Conservation (phyloP, 2,113 vertebrate genomes). For the Ivindomyrus marchei region DNA sequence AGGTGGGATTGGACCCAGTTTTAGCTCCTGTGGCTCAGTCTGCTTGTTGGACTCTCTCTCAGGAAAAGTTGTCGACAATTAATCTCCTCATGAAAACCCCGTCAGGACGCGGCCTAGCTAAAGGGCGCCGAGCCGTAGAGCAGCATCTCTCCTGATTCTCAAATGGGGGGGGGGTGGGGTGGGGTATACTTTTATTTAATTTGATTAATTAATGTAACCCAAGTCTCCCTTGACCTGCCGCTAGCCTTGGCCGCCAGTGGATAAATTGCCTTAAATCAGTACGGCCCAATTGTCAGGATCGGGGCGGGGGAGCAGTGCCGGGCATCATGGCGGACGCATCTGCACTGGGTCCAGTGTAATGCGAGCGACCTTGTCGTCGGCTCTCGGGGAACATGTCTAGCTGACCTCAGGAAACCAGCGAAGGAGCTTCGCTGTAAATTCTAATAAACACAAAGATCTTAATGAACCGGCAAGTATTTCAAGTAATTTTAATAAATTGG, state of each 20-base stretch:
- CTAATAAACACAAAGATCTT: constrained; percentile 56
- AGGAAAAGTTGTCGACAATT: neutral
- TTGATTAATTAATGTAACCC: neutral
- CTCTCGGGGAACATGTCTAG: constrained; percentile 1
- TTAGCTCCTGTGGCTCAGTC: neutral
- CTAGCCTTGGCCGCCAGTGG: neutral
- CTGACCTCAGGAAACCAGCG: constrained; percentile 31
- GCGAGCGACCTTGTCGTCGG: neutral
- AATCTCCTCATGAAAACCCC: neutral
- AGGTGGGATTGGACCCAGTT: neutral
- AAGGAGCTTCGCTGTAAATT: constrained; percentile 37
- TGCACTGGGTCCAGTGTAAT: constrained; percentile 17
- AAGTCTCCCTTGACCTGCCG: neutral
- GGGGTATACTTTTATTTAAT: neutral
- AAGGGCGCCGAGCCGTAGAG: neutral
- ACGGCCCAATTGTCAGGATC: too few relatives aligned
- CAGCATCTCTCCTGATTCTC: neutral
- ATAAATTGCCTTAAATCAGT: neutral
- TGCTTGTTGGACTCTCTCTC: neutral
- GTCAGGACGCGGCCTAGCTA: neutral
- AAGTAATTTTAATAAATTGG: constrained; percentile 54
- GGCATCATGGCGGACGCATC: neutral
- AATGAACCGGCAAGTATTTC: constrained; percentile 50
- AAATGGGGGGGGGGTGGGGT: too few relatives aligned
- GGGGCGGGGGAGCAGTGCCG: neutral